A percentile compares a stretch with the other conserved stretches of the same genome.
Conservation (phyloP, 64 coral and sea anemone species). For the Montipora efflorescens region DNA sequence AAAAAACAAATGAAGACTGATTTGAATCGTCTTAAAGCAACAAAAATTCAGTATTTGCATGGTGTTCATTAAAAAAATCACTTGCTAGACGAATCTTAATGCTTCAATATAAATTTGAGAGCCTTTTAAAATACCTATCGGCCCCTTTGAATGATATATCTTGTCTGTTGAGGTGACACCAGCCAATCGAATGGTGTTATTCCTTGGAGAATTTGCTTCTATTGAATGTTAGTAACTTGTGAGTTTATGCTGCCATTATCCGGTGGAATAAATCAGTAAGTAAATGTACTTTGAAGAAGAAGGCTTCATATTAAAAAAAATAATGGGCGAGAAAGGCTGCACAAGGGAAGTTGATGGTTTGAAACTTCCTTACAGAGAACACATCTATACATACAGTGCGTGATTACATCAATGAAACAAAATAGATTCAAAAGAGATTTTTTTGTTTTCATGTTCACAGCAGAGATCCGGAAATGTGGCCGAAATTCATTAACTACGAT, state of each 20-base stretch:
- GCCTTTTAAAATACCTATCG: not conserved
- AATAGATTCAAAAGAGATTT: not conserved
- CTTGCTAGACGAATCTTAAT: not conserved
- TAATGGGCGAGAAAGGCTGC: too few species aligned
- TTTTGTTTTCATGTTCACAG: not conserved
- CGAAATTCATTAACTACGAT: not conserved
- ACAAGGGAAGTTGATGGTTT: not conserved
- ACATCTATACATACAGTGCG: too few species aligned
- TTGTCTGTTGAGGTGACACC: not conserved
- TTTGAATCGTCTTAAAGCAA: too few species aligned
- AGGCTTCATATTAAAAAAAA: too few species aligned
- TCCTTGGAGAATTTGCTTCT: not conserved
- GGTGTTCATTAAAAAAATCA: too few species aligned
- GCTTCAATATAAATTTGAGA: not conserved
- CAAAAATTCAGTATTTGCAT: too few species aligned
- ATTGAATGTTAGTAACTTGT: not conserved
- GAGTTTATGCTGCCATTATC: not conserved
- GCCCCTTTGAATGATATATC: not conserved
- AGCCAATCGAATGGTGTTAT: not conserved
- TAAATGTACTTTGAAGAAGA: too few species aligned
- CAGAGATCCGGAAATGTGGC: not conserved
- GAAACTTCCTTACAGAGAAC: not conserved
- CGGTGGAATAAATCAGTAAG: too few species aligned
- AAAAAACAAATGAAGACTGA: too few species aligned
- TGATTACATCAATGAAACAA: too few species aligned